Evolutionary conservation across 2,888 invertebrate genomes (phyloP).

Genomic region (Xylota segnis): DNA sequence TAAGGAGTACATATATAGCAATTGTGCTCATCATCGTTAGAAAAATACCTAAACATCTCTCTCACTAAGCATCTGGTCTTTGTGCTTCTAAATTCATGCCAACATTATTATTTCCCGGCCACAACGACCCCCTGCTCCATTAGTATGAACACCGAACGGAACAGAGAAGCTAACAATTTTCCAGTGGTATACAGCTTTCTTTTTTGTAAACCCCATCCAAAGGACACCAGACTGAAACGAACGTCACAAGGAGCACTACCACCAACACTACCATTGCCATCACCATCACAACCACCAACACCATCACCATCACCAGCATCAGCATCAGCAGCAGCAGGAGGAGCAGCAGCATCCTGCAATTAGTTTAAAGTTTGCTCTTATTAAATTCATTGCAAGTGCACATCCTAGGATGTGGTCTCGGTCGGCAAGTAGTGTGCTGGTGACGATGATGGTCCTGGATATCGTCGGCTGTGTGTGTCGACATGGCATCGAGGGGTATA

Average conservation of each 20-base stretch:
- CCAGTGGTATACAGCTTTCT: constrained; percentile 45
- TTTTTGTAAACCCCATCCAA: constrained; percentile 18
- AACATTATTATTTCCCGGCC: constrained; percentile 67
- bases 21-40: constrained; percentile 7
- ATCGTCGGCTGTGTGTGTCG: not conserved
- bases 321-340: constrained; percentile 24
- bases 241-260: constrained; percentile 3
- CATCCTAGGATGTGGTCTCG: constrained; percentile 71
- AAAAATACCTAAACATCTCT: constrained; percentile 41
- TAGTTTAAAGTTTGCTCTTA: constrained; percentile 74
- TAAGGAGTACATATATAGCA: constrained; percentile 16
- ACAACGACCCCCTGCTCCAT: constrained; percentile 43
- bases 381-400: constrained; percentile 75
- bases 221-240: constrained; percentile 30
- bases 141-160: constrained; percentile 46
- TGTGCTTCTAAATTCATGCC: constrained; percentile 61
- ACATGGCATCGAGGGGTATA: constrained; percentile 15
- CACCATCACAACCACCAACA: constrained; percentile 30
- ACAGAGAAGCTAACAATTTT: constrained; percentile 57
- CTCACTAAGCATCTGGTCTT: constrained; percentile 52
- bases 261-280: constrained; percentile 21
- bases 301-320: constrained; percentile 2
- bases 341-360: constrained; percentile 68
- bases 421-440: constrained; percentile 21
- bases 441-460: constrained; percentile 28